Conservation (phyloP, 2,888 invertebrate species). For the Nebria brevicollis region DNA sequence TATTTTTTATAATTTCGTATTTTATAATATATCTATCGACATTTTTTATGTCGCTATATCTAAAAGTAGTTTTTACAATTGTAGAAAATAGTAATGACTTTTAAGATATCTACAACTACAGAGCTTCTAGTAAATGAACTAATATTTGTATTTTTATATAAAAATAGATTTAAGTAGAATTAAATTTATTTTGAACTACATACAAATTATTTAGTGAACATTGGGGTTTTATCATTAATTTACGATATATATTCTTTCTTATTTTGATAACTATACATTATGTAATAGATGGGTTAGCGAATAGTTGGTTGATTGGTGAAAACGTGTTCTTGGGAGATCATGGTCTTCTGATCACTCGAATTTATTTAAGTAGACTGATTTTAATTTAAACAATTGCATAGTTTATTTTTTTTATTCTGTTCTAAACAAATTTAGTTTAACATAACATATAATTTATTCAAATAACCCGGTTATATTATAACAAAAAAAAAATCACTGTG, state of each 20-base stretch:
- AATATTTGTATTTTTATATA: neutral
- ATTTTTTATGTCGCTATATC: neutral
- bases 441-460: neutral
- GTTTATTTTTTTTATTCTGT: neutral
- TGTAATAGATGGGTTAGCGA: slow-evolving; percentile 31
- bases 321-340: slow-evolving; percentile 40
- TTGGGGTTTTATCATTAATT: neutral
- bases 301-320: neutral
- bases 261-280: neutral
- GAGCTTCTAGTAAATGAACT: neutral
- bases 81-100: neutral
- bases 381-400: slow-evolving; percentile 1
- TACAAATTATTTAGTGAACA: neutral
- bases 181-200: neutral
- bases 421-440: neutral
- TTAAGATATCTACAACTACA: neutral
- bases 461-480: neutral
- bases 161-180: neutral
- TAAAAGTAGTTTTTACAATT: neutral
- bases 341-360: slow-evolving; percentile 45
- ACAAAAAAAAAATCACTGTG: neutral
- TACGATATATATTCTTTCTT: neutral
- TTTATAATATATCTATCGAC: neutral
- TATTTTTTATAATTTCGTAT: neutral
- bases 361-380: slow-evolving; percentile 43